A percentile compares a stretch with the other conserved stretches of the same genome.
These are phyloP conservation scores for Pasiphila rectangulata DNA, from an alignment of 2,888 invertebrate genomes.

Conservation along the genomic window DNA sequence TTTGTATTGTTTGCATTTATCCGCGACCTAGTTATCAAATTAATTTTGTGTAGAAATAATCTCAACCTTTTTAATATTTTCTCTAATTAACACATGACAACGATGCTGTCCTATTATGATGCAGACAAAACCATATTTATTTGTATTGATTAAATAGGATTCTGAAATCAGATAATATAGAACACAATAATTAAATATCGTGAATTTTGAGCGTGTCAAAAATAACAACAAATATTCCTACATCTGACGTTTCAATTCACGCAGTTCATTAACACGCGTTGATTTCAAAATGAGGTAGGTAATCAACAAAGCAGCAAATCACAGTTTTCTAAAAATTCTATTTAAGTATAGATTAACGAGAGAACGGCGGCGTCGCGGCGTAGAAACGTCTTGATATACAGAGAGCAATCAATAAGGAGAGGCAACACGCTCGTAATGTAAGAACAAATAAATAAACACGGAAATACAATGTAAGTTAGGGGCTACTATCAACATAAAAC, in stretches of 20 bases:
- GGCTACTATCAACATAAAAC: not conserved
- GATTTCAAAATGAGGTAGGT: conserved; percentile 2
- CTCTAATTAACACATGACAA: too few relatives aligned
- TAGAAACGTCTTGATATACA: conserved; percentile 29
- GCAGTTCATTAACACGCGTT: not conserved
- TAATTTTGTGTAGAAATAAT: not conserved
- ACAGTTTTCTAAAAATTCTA: conserved; percentile 20
- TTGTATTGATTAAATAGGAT: too few relatives aligned
- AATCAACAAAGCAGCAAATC: conserved; percentile 3
- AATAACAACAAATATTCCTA: too few relatives aligned
- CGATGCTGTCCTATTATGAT: too few relatives aligned
- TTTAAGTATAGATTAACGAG: conserved; percentile 25
- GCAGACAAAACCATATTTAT: too few relatives aligned
- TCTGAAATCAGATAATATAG: too few relatives aligned
- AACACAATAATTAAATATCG: too few relatives aligned
- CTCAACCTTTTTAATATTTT: not conserved
- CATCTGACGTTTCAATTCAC: not conserved
- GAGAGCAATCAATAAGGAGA: conserved; percentile 25
- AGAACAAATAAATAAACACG: conserved; percentile 6
- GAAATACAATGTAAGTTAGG: not conserved
- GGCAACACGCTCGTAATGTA: conserved; percentile 8
- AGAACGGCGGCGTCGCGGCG: too few relatives aligned
- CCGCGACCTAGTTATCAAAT: conserved; percentile 40
- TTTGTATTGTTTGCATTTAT: conserved; percentile 54
- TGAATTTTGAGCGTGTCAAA: too few relatives aligned